Evolutionary conservation across 2,888 invertebrate species (phyloP).

Genomic region (Cataglyphis rosenhaueri): DNA sequence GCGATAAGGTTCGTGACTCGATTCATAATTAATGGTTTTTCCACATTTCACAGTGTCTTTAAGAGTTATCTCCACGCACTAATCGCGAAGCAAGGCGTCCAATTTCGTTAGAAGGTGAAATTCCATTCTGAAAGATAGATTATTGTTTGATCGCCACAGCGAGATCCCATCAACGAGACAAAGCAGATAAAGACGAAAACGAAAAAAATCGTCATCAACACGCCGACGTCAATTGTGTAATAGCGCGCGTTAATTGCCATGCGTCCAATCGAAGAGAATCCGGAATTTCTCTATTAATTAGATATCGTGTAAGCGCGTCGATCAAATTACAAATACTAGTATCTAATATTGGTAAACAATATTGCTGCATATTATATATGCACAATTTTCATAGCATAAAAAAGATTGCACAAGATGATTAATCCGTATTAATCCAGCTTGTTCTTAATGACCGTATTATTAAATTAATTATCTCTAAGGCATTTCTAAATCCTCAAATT

Average conservation of each 20-base stretch:
- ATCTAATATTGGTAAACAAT: conserved; percentile 27
- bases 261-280: conserved; percentile 56
- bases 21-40: conserved; percentile 53
- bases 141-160: conserved; percentile 9
- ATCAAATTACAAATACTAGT: conserved; percentile 26
- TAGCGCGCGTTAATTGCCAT: conserved; percentile 59
- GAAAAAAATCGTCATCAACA: conserved; percentile 48
- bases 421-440: not conserved
- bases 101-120: conserved; percentile 34
- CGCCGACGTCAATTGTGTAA: conserved; percentile 55
- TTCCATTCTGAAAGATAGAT: conserved; percentile 43
- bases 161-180: conserved; percentile 48
- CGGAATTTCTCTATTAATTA: conserved; percentile 64
- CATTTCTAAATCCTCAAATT: not conserved
- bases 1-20: conserved; percentile 43
- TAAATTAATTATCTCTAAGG: not conserved
- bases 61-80: conserved; percentile 34
- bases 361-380: not conserved
- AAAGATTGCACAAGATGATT: not conserved
- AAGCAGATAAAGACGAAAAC: conserved; percentile 9
- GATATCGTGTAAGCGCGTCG: conserved; percentile 15
- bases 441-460: not conserved
- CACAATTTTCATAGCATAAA: conserved; percentile 3
- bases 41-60: conserved; percentile 34
- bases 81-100: conserved; percentile 30